Base-by-base conservation (phyloP, 1,140 invertebrate species). In the Macrosteles quadrilineatus region DNA sequence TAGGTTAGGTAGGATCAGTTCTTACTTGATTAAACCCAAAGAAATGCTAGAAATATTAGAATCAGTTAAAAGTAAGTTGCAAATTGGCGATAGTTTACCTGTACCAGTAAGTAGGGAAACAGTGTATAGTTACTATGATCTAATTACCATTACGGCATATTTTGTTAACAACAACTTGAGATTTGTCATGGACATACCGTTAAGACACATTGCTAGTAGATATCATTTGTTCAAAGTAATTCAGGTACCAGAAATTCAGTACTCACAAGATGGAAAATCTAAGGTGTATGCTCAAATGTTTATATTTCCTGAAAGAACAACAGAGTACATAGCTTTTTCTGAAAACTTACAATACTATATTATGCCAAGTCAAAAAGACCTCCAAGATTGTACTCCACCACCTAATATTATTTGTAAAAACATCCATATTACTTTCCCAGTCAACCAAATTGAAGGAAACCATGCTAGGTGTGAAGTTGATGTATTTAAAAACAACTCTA, bases 381-480 rank as follows among this genome's bases (percentile, higher is more conserved):
- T 43, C 9, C 21, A 11, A 11, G 19, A 55, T 11, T 55, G 50
- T 23, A 23, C 21, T 9, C 9, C 11, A n/a, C 11, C 50, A 6
- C 21, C 50, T 9, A 9, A 11, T 9, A 55, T 55, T 9, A 55
- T 55, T 19, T 55, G 50, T 23, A 12, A 6, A 11, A 23, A 55
- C 21, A 55, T 55, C 6, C 14, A 55, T 55, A 55, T 55, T n/a
- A 55, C 19, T 12, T 55, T 55, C 19, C 50, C 50, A 55, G 50
- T 55, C 6, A 23, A 12, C 14, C 50, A 55, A 55, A 11, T 19
- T n/a, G 50, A 55, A 9, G 6, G 4, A 23, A n/a, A 6, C 4
- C 50, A 55, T 55, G 50, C 50, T 55, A 55, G 50, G 19, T 55
- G 50, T 23, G 50, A 55, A 55, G 50, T 55, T n/a, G 50, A 55